Conservation (phyloP, 2,113 vertebrate species). For the Suncus etruscus region DNA sequence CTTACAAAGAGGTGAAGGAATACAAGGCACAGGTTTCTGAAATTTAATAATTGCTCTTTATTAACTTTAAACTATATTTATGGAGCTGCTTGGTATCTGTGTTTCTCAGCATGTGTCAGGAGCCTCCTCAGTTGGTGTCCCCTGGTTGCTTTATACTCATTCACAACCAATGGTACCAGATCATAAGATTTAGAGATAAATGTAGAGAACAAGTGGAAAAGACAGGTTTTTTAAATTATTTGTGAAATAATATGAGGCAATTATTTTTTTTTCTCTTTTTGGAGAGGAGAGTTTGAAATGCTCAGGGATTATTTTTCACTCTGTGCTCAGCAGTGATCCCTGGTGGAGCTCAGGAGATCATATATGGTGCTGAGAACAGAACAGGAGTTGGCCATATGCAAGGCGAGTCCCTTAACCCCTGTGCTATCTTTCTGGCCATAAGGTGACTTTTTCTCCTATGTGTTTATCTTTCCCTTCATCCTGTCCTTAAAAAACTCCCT, state of each 20-base stretch:
- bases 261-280: neutral
- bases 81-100: neutral
- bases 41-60: neutral
- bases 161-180: neutral
- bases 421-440: no score
- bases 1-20: neutral
- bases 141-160: neutral
- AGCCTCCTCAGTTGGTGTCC: neutral
- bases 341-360: no score
- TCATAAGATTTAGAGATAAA: neutral
- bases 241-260: neutral
- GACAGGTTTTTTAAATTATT: slow-evolving; percentile 7
- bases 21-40: neutral
- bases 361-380: no score
- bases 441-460: neutral
- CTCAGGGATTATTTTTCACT: no score
- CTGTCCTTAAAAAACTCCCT: neutral
- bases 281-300: no score
- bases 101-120: neutral
- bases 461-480: accelerated
- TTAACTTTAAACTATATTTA: neutral
- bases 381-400: no score
- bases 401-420: no score
- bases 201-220: neutral
- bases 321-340: no score